These are phyloP conservation scores for Cerceris rybyensis DNA, from an alignment of 2,888 invertebrate genomes.

Conservation along the genomic window DNA sequence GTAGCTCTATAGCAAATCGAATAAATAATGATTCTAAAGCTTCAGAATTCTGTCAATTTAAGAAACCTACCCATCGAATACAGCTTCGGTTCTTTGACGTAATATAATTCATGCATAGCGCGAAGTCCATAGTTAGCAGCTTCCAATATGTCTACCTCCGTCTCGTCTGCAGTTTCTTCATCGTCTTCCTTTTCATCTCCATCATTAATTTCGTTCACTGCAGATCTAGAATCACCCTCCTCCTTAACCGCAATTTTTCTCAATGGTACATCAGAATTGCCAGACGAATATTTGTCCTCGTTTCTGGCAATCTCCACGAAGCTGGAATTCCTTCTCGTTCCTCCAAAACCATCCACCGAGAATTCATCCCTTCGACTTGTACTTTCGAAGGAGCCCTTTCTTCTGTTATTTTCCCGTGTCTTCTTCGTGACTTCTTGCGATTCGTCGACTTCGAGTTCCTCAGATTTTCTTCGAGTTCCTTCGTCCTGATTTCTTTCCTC, in stretches of 20 bases:
- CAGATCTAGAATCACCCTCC: constrained; percentile 4
- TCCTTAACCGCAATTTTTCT: neutral
- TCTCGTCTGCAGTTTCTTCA: constrained; percentile 12
- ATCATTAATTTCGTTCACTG: constrained; percentile 9
- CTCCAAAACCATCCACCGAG: neutral
- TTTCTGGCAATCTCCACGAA: neutral
- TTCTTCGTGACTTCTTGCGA: neutral
- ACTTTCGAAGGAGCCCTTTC: neutral
- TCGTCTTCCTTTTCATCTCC: constrained; percentile 27
- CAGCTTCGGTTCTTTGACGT: constrained; percentile 84
- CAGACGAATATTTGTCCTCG: neutral
- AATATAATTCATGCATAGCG: constrained; percentile 86
- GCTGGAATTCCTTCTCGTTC: neutral
- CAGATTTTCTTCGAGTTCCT: constrained; percentile 6
- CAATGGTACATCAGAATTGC: neutral
- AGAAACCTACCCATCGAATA: constrained; percentile 84
- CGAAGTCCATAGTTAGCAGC: constrained; percentile 87
- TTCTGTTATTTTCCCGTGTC: neutral
- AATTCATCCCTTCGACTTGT: neutral
- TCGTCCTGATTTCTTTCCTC: constrained; percentile 27
- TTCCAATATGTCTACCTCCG: constrained; percentile 84
- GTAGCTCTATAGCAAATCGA: too few relatives aligned
- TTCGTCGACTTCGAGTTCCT: constrained; percentile 5
- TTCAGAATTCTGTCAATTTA: neutral
- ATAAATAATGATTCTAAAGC: too few relatives aligned